Percentiles rank a stretch among this genome's conserved stretches.
phyloP scores from a whole-genome alignment of 2,113 vertebrate genomes.

The Penelope pileata region DNA sequence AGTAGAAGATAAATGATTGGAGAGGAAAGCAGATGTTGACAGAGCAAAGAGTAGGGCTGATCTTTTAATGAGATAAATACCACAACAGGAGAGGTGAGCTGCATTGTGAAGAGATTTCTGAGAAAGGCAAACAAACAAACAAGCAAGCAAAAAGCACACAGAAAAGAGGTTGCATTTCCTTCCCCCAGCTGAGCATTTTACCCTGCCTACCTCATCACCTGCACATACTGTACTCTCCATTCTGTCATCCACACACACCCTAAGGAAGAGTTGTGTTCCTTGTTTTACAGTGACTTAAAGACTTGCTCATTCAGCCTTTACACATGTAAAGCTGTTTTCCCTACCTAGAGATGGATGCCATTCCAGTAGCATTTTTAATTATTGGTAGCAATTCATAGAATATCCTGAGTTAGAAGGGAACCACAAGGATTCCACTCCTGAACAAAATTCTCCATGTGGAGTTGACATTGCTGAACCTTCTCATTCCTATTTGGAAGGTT shows the following conservation, averaged over 20 bases:
- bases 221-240: neutral
- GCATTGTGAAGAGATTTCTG: neutral
- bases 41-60: neutral
- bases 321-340: neutral
- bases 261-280: neutral
- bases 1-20: neutral
- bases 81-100: neutral
- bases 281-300: neutral
- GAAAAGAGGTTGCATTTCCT: neutral
- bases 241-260: too few species aligned
- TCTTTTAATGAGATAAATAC: neutral
- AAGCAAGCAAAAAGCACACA: neutral
- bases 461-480: neutral
- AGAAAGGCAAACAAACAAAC: neutral
- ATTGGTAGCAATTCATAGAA: neutral
- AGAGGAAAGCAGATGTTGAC: neutral
- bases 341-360: accelerated
- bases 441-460: neutral
- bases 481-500: neutral
- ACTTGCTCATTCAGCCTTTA: neutral
- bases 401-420: neutral
- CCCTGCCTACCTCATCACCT: neutral
- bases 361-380: neutral
- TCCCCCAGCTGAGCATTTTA: neutral
- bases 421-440: neutral